phyloP scores from a whole-genome alignment of 2,888 invertebrate species.

The Rhodophaea formosa region DNA sequence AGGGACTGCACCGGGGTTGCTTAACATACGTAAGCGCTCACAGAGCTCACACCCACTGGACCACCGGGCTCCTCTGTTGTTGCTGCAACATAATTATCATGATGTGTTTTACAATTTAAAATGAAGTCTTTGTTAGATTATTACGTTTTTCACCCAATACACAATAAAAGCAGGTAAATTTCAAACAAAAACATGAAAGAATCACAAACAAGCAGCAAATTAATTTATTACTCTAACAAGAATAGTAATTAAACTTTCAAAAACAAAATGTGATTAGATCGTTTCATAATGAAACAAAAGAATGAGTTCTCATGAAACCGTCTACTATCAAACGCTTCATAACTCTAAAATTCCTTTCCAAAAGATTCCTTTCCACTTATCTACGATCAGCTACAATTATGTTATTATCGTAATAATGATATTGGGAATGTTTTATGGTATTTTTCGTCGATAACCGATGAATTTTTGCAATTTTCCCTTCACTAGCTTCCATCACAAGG shows the following conservation, averaged over 20 bases:
- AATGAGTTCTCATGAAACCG: slow-evolving; percentile 1
- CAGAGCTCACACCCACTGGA: too few species aligned
- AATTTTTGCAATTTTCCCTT: slow-evolving; percentile 41
- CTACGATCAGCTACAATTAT: slow-evolving; percentile 31
- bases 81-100: too few species aligned
- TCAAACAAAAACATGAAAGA: too few species aligned
- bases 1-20: too few species aligned
- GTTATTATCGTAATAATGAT: slow-evolving; percentile 34
- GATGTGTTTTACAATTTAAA: too few species aligned
- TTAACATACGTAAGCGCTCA: too few species aligned
- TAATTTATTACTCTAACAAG: neutral
- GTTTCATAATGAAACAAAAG: slow-evolving; percentile 15
- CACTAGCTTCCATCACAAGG: slow-evolving; percentile 27
- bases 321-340: neutral
- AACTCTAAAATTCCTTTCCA: slow-evolving; percentile 7
- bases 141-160: too few species aligned
- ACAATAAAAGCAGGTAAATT: too few species aligned
- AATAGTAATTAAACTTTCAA: slow-evolving; percentile 6
- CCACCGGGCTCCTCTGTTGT: too few species aligned
- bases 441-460: slow-evolving; percentile 36
- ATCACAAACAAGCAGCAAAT: neutral
- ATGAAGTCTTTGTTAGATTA: too few species aligned
- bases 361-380: slow-evolving; percentile 16
- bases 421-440: slow-evolving; percentile 37
- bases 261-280: neutral